Percentiles rank a stretch among this genome's conserved stretches.
phyloP scores from a whole-genome alignment of 2,888 invertebrate genomes.

The Amblyjoppa fuscipennis region DNA sequence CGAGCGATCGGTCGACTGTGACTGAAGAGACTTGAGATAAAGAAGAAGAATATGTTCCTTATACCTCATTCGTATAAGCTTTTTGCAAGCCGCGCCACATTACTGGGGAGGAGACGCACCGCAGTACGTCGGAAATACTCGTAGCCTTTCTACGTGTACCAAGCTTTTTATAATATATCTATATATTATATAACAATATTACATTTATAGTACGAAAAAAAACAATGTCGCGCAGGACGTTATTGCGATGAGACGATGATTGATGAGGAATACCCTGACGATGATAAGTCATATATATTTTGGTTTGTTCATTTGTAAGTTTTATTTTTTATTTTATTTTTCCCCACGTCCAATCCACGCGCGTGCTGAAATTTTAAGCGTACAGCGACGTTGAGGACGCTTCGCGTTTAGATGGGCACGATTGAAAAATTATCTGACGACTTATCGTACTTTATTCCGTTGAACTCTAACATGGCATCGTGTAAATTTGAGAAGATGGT shows the following conservation, averaged over 20 bases:
- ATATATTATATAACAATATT: conserved; percentile 65
- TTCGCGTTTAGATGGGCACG: background rate
- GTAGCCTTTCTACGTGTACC: conserved; percentile 66
- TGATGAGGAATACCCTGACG: conserved; percentile 29
- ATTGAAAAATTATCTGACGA: conserved; percentile 2
- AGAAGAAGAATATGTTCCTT: conserved; percentile 58
- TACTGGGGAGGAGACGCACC: conserved; percentile 43
- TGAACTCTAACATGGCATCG: background rate
- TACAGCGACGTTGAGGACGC: conserved; percentile 4
- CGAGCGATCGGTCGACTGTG: conserved; percentile 3
- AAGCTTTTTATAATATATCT: conserved; percentile 73
- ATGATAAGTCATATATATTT: conserved; percentile 47
- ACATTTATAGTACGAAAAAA: conserved; percentile 41
- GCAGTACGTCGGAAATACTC: conserved; percentile 45
- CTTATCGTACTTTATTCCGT: background rate
- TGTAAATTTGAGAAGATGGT: conserved; percentile 86
- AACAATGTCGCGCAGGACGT: conserved; percentile 41
- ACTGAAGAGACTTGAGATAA: conserved; percentile 21
- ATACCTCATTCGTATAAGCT: conserved; percentile 67
- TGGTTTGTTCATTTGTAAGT: conserved; percentile 1
- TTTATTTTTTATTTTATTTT: conserved; percentile 4
- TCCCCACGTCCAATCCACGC: conserved; percentile 1
- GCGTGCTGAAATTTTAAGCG: background rate
- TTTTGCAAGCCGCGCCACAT: conserved; percentile 51
- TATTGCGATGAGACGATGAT: conserved; percentile 38